phyloP scores from a whole-genome alignment of 1,140 invertebrate species.

The Hylyphantes graminicola region DNA sequence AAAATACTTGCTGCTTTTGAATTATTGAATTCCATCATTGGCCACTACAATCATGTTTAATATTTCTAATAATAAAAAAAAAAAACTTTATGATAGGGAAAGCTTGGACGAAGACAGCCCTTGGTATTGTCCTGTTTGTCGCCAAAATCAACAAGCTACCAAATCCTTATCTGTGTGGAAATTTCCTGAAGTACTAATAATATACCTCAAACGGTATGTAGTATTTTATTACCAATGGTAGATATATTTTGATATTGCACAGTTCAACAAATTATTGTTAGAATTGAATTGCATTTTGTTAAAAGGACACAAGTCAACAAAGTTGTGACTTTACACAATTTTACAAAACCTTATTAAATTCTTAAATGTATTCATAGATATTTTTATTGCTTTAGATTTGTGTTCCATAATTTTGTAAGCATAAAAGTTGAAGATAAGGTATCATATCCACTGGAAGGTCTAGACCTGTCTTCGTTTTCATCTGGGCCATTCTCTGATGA shows the following conservation, averaged over 20 bases:
- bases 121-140: conserved; percentile 78
- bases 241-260: conserved; percentile 1
- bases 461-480: conserved; percentile 70
- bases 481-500: conserved; percentile 66
- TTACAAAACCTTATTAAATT: background rate
- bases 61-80: background rate
- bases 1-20: too few species aligned
- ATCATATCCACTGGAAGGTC: conserved; percentile 74
- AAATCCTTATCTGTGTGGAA: conserved; percentile 78
- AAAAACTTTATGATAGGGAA: conserved; percentile 71
- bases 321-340: too few species aligned
- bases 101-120: conserved; percentile 78
- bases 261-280: background rate
- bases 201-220: conserved; percentile 75
- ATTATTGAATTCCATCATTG: too few species aligned
- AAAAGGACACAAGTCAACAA: background rate
- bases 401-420: conserved; percentile 77
- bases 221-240: background rate
- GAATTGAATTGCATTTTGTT: background rate
- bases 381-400: conserved; percentile 71
- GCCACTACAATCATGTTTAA: too few species aligned
- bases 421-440: conserved; percentile 79
- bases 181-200: conserved; percentile 78
- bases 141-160: conserved; percentile 77
- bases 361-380: background rate